Evolutionary conservation across 2,113 vertebrate genomes (phyloP), one percentile per base, ranked within the genome.

Genomic region (Sardina pilchardus): DNA sequence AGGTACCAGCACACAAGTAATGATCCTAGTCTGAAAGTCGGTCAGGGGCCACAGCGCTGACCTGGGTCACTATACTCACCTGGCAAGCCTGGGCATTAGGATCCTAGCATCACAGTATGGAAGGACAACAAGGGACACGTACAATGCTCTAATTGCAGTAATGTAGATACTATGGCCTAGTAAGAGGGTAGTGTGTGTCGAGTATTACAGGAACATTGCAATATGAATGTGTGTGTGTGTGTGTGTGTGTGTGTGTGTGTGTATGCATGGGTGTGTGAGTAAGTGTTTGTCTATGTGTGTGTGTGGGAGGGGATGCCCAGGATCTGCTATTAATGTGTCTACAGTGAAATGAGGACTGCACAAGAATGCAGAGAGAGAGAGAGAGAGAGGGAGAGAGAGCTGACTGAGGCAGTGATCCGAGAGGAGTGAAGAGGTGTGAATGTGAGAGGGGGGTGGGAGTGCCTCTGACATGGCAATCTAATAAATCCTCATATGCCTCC

Each of bases 321-420:
- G 53, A 48, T 56, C 19, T 56, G 56, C 24, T 59, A 50, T n/a
- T 59, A n/a, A 24, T n/a, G 5, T 59, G 56, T 59, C 56, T 24
- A 59, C 21, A n/a, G 50, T 59, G 21, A 19, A 6, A 59, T 59
- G 19, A n/a, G 19, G 19, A 59, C 21, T 50, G 10, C 14, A 50
- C 56, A 59, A 7, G 56, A 59, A 24, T 17, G 26, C 39, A 81
- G 42, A 84, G 88, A 87, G 84, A 89, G 85, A 84, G 88, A 82
- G 87, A 90, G 82, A 88, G 21, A 86, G 91, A 67, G 91, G 92
- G 89, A 90, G 89, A 92, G 88, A 94, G 94, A 94, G 93, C 91
- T 39, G 94, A 93, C 91, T 88, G 92, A 94, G 83, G 87, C 91
- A 92, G 90, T 87, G 45, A 47, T 47, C 45, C 12, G 8, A 47